These are phyloP conservation scores for Lamproptera curius DNA, from an alignment of 2,888 invertebrate species.

Conservation along the genomic window DNA sequence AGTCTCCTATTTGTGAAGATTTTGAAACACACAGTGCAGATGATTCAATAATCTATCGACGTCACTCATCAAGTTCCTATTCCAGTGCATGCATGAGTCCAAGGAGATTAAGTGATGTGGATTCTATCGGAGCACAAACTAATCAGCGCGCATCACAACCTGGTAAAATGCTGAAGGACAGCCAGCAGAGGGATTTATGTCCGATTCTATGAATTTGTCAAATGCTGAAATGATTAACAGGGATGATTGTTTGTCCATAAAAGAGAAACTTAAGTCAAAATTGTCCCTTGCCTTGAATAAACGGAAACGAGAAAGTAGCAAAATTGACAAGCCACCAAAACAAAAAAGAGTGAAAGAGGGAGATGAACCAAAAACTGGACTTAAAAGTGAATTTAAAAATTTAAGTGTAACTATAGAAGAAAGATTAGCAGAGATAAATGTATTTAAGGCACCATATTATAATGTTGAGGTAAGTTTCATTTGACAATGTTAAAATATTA, in stretches of 20 bases:
- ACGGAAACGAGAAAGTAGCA: conserved; percentile 56
- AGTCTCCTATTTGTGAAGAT: conserved; percentile 79
- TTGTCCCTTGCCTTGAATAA: conserved; percentile 65
- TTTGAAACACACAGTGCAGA: conserved; percentile 82
- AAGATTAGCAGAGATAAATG: conserved; percentile 57
- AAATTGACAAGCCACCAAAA: conserved; percentile 55
- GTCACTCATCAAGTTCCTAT: conserved; percentile 91
- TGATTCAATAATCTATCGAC: conserved; percentile 87
- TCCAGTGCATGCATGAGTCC: conserved; percentile 84
- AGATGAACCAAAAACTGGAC: conserved; percentile 25
- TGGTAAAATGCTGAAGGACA: conserved; percentile 28
- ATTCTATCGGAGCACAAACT: conserved; percentile 37
- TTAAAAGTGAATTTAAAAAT: conserved; percentile 39
- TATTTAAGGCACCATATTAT: conserved; percentile 47
- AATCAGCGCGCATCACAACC: conserved; percentile 33
- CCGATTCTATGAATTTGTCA: conserved; percentile 33
- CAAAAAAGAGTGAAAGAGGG: conserved; percentile 41
- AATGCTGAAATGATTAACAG: conserved; percentile 57
- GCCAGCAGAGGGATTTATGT: conserved; percentile 37
- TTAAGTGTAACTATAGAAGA: conserved; percentile 51
- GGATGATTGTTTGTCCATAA: conserved; percentile 63
- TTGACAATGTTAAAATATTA: no score
- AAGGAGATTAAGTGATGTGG: conserved; percentile 77
- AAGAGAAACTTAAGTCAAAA: conserved; percentile 67
- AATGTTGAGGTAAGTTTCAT: conserved; percentile 58